These are phyloP conservation scores for Megathymus violae DNA, from an alignment of 1,140 invertebrate genomes.

Conservation along the genomic window DNA sequence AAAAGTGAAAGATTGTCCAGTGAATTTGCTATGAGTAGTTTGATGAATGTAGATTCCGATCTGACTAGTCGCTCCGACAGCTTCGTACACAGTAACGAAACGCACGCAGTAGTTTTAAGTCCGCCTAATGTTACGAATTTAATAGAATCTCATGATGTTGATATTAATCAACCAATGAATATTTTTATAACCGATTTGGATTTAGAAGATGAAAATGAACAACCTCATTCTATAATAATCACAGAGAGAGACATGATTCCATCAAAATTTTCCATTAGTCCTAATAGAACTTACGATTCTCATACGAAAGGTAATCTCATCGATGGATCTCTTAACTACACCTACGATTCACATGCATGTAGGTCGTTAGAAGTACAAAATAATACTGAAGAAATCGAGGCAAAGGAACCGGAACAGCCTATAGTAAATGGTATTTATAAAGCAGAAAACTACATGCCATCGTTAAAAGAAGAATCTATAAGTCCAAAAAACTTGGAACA, in stretches of 20 bases:
- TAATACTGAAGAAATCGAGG: neutral
- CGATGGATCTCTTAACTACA: constrained; percentile 40
- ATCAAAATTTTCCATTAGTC: constrained; percentile 46
- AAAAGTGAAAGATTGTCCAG: constrained; percentile 62
- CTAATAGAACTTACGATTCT: constrained; percentile 53
- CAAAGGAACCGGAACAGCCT: neutral
- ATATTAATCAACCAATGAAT: constrained; percentile 53
- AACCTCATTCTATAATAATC: constrained; percentile 77
- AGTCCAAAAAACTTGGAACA: constrained; percentile 24
- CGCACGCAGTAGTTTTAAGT: constrained; percentile 53
- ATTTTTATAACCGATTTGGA: constrained; percentile 61
- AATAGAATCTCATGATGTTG: constrained; percentile 63
- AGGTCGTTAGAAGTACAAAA: constrained; percentile 2
- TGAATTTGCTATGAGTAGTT: constrained; percentile 46
- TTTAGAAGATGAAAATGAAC: constrained; percentile 71
- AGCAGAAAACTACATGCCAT: constrained; percentile 2
- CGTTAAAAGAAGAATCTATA: neutral
- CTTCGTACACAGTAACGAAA: constrained; percentile 36
- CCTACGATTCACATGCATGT: constrained; percentile 54
- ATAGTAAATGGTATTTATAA: constrained; percentile 11
- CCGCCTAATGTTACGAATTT: constrained; percentile 67
- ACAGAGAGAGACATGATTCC: constrained; percentile 61
- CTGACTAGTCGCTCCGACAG: constrained; percentile 43
- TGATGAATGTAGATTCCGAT: constrained; percentile 39
- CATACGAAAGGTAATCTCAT: constrained; percentile 40